Evolutionary conservation across 2,888 invertebrate species (phyloP).

Genomic region (Tridacna gigas): DNA sequence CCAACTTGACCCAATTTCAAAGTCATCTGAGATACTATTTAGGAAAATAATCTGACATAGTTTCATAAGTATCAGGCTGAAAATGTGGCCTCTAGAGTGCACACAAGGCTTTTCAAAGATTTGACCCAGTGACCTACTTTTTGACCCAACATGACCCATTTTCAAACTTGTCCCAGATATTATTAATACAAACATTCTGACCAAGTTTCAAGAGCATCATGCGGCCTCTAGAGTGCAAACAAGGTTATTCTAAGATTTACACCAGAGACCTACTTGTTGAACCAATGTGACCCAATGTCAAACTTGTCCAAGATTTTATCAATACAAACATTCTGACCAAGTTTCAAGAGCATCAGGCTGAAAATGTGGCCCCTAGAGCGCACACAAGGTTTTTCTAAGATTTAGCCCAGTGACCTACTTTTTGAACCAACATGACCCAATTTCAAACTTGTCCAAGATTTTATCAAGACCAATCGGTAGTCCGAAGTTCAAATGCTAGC

Average conservation of each 20-base stretch:
- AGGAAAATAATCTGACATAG: not conserved
- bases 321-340: not conserved
- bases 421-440: not conserved
- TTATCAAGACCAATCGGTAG: not conserved
- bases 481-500: no score
- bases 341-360: not conserved
- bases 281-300: not conserved
- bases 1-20: not conserved
- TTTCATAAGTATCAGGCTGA: not conserved
- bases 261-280: not conserved
- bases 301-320: not conserved
- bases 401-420: not conserved
- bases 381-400: not conserved
- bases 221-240: not conserved
- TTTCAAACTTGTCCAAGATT: not conserved
- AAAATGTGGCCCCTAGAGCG: not conserved
- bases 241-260: not conserved
- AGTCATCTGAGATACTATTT: not conserved
- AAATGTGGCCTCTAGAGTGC: not conserved
- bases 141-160: not conserved
- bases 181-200: not conserved
- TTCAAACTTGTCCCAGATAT: not conserved
- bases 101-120: not conserved
- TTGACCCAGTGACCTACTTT: not conserved
- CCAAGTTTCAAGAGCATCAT: not conserved